These are phyloP conservation scores for Trinorchestia longiramus DNA, from an alignment of 1,140 invertebrate species.

Conservation along the genomic window DNA sequence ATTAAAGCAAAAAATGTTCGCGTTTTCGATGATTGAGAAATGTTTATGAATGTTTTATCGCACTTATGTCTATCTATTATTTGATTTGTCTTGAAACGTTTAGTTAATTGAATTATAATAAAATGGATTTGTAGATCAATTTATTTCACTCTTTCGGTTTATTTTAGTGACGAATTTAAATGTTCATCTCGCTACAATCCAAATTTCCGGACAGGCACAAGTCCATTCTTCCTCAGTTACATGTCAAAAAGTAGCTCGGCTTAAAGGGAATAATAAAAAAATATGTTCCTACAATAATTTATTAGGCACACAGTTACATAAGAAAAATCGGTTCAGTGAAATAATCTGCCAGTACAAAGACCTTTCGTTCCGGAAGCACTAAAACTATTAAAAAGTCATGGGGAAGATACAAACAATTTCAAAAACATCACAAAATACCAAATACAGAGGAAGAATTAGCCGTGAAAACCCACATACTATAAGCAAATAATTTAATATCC, in stretches of 20 bases:
- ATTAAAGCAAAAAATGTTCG: too few relatives aligned
- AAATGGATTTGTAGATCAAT: too few relatives aligned
- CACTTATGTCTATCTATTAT: too few relatives aligned
- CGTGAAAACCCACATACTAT: background rate
- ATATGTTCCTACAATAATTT: background rate
- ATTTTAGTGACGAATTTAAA: too few relatives aligned
- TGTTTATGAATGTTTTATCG: too few relatives aligned
- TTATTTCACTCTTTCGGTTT: too few relatives aligned
- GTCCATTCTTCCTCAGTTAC: background rate
- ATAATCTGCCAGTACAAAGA: background rate
- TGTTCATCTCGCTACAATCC: too few relatives aligned
- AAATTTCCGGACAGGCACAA: background rate
- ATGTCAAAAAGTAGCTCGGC: background rate
- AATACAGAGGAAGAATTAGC: background rate
- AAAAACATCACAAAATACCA: background rate
- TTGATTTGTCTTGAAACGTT: too few relatives aligned
- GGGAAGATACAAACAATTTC: background rate
- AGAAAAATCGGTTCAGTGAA: background rate
- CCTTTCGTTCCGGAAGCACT: background rate
- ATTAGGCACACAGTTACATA: conserved; percentile 1
- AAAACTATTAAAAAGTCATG: background rate
- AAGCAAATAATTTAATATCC: too few relatives aligned
- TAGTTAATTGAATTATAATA: too few relatives aligned
- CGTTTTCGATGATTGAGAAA: too few relatives aligned
- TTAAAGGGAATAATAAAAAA: background rate